A percentile compares a stretch with the other conserved stretches of the same genome.
phyloP scores from a whole-genome alignment of 2,113 vertebrate species.

The Piaya cayana region DNA sequence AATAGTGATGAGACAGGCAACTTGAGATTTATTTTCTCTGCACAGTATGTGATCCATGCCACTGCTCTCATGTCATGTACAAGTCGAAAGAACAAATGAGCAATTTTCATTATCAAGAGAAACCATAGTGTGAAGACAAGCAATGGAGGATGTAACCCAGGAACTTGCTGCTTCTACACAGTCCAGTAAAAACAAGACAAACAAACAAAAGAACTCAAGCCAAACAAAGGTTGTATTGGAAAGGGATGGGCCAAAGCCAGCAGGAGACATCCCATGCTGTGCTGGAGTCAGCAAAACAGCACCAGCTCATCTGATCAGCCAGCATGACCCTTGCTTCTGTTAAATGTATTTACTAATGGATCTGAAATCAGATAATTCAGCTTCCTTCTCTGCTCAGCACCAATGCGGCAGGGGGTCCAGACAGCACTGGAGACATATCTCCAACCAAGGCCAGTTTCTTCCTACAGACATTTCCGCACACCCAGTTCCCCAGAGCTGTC shows the following conservation, averaged over 20 bases:
- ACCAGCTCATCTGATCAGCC: background rate
- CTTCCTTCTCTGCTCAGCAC: background rate
- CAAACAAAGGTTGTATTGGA: background rate
- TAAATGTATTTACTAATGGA: background rate
- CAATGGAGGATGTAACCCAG: background rate
- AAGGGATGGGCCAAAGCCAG: background rate
- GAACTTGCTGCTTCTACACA: background rate
- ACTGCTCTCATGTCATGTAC: background rate
- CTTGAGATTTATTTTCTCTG: background rate
- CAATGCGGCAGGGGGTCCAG: background rate
- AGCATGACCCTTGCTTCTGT: background rate
- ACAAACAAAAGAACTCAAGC: background rate
- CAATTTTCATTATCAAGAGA: conserved; percentile 13
- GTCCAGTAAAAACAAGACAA: background rate
- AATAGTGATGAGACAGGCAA: background rate
- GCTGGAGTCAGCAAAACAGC: background rate
- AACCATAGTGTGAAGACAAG: background rate
- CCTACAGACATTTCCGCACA: accelerated
- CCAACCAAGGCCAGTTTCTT: background rate
- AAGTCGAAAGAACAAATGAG: background rate
- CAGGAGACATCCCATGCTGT: background rate
- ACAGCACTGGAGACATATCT: background rate
- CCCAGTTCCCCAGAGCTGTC: background rate
- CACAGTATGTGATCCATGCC: background rate
- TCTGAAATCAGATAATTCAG: background rate